These are phyloP conservation scores for Tragelaphus buxtoni DNA, from an alignment of 2,113 vertebrate species.

Conservation along the genomic window DNA sequence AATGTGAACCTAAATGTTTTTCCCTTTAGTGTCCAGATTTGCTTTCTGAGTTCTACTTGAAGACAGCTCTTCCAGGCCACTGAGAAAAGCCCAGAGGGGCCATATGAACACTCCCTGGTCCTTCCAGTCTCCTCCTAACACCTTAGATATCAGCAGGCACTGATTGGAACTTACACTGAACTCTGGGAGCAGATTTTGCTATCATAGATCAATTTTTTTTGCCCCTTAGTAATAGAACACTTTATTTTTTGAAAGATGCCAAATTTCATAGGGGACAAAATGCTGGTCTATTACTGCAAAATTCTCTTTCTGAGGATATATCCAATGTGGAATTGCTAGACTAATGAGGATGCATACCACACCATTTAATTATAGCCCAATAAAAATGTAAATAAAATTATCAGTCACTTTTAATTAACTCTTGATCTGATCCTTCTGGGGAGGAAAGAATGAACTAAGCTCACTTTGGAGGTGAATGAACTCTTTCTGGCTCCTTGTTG, in stretches of 20 bases:
- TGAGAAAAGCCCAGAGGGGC: background rate
- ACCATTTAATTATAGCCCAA: slow-evolving; percentile 59
- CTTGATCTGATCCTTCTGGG: slow-evolving; percentile 63
- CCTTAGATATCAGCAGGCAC: background rate
- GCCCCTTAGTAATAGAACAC: background rate
- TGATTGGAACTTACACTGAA: background rate
- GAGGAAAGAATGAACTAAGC: slow-evolving; percentile 48
- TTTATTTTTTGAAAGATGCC: background rate
- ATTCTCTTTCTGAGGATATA: slow-evolving; percentile 13
- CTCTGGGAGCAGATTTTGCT: background rate
- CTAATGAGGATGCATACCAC: slow-evolving; percentile 47
- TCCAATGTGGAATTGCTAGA: slow-evolving; percentile 5
- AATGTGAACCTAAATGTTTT: background rate
- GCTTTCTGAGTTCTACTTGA: background rate
- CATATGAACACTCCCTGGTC: background rate
- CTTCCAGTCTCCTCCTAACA: background rate
- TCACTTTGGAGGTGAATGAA: slow-evolving; percentile 56
- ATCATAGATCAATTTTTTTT: background rate
- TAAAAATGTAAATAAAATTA: slow-evolving; percentile 67
- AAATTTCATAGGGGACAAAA: slow-evolving; percentile 1
- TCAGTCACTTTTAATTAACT: slow-evolving; percentile 66
- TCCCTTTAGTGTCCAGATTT: background rate
- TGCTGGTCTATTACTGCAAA: background rate
- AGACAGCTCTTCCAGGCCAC: background rate
- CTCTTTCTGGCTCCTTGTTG: slow-evolving; percentile 39